phyloP scores from a whole-genome alignment of 92 coral and sea anemone species.

The Diadumene lineata region DNA sequence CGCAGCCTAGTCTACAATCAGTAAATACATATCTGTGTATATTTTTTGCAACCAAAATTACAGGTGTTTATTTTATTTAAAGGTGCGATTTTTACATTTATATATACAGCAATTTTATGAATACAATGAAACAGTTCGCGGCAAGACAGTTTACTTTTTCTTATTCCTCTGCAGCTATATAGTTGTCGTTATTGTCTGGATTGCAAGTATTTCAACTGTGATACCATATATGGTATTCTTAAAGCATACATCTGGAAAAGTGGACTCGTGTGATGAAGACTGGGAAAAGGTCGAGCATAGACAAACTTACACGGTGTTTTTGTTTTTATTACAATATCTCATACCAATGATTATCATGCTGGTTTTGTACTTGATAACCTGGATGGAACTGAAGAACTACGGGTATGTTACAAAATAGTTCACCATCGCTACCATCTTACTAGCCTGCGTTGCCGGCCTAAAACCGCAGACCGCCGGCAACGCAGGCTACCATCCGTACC shows the following conservation, averaged over 20 bases:
- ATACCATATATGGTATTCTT: conserved; percentile 62
- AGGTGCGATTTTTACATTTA: too few relatives aligned
- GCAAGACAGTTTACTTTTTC: not conserved
- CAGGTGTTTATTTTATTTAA: too few relatives aligned
- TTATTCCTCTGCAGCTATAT: conserved; percentile 7
- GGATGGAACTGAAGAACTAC: conserved; percentile 45
- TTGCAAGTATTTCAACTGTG: conserved; percentile 60
- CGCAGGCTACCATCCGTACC: too few relatives aligned
- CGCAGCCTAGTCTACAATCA: too few relatives aligned
- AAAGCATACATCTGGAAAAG: conserved; percentile 38
- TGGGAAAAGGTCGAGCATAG: conserved; percentile 53
- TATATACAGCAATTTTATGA: too few relatives aligned
- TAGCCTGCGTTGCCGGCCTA: not conserved
- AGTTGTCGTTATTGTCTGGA: conserved; percentile 56
- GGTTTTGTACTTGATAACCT: conserved; percentile 36
- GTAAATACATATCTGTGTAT: too few relatives aligned
- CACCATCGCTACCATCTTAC: too few relatives aligned
- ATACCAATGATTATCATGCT: conserved; percentile 62
- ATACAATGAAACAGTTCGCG: not conserved
- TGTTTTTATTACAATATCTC: conserved; percentile 70
- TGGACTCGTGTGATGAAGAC: conserved; percentile 54
- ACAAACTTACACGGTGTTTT: conserved; percentile 54
- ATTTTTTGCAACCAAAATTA: too few relatives aligned
- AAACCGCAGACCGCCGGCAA: too few relatives aligned
- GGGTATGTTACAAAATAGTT: not conserved